Conservation (phyloP, 2,113 vertebrate species). For the Cricetomys ansorgei region DNA sequence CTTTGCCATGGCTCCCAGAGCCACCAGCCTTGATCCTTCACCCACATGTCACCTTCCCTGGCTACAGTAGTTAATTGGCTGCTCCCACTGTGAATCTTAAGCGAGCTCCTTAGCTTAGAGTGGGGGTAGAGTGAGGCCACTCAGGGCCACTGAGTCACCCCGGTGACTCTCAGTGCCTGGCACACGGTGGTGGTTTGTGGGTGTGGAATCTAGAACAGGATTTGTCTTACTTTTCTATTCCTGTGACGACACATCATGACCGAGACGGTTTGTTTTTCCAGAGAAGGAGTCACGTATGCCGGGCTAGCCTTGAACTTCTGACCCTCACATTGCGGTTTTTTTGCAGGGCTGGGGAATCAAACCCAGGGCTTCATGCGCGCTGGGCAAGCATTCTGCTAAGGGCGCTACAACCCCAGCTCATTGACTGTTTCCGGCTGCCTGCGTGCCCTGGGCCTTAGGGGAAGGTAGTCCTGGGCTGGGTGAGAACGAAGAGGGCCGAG, state of each 20-base stretch:
- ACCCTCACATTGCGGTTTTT: neutral
- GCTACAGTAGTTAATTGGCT: neutral
- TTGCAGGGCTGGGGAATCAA: neutral
- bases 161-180: neutral
- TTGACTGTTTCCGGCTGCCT: neutral
- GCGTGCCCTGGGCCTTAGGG: neutral
- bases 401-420: neutral
- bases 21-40: neutral
- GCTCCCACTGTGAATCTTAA: neutral
- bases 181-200: neutral
- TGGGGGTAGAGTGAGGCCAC: too few relatives aligned
- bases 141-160: neutral
- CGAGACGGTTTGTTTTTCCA: neutral
- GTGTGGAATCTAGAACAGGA: neutral
- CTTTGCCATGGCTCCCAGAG: neutral
- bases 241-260: too few relatives aligned
- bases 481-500: neutral
- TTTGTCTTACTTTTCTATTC: neutral
- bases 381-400: neutral
- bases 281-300: neutral
- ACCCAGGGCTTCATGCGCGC: neutral
- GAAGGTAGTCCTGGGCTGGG: neutral
- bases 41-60: neutral
- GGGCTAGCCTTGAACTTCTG: neutral
- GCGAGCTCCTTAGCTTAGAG: neutral